Percentiles rank a stretch among this genome's conserved stretches.
Evolutionary conservation across 1,140 invertebrate genomes (phyloP).

Genomic region (Drosophila micromelanica): DNA sequence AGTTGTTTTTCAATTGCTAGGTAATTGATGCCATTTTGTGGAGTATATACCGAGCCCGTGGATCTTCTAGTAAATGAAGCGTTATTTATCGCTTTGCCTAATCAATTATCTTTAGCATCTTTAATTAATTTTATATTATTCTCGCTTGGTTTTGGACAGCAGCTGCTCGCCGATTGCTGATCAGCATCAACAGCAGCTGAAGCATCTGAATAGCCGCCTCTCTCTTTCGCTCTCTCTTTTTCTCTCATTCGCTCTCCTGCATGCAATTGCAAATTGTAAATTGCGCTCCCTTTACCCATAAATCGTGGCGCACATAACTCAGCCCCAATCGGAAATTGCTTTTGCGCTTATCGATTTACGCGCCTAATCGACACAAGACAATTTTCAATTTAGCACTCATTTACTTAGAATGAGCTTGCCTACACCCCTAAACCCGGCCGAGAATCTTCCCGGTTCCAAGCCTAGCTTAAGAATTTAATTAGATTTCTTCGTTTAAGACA

Average conservation of each 20-base stretch:
- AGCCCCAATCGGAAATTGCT: constrained; percentile 77
- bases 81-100: constrained; percentile 81
- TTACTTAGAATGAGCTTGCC: constrained; percentile 26
- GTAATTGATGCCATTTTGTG: constrained; percentile 21
- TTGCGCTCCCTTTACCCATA: constrained; percentile 60
- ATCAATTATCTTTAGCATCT: constrained; percentile 84
- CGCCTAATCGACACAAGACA: constrained; percentile 73
- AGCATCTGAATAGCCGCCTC: not conserved
- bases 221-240: not conserved
- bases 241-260: constrained; percentile 25
- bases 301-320: constrained; percentile 76
- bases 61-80: constrained; percentile 51
- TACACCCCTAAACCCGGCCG: not conserved
- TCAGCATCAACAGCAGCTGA: constrained; percentile 38
- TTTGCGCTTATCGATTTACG: constrained; percentile 77
- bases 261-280: constrained; percentile 65
- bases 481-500: not conserved
- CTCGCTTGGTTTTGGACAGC: constrained; percentile 65
- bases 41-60: not conserved
- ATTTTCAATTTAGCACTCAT: constrained; percentile 73
- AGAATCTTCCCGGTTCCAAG: not conserved
- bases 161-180: constrained; percentile 51
- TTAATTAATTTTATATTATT: constrained; percentile 84
- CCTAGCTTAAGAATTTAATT: constrained; percentile 29
- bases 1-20: constrained; percentile 11